Evolutionary conservation across 2,797 vertebrate species (phyloP).

Genomic region (Xenentodon cancila): DNA sequence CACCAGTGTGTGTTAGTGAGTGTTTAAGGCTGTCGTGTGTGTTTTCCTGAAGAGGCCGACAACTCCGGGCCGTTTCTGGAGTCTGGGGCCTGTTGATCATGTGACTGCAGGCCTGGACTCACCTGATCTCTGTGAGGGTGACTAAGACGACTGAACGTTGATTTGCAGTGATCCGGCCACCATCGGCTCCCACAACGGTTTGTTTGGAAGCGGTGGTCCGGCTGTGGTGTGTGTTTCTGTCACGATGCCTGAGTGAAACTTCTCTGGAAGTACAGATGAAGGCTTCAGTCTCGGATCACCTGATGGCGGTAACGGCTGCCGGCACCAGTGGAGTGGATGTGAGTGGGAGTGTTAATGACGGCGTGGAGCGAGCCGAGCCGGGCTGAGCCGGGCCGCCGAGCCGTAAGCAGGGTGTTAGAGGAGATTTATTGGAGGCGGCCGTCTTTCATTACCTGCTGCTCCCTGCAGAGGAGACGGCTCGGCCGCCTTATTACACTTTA

Average conservation of each 20-base stretch:
- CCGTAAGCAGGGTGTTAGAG: slow-evolving; percentile 71
- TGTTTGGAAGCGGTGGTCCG: too few species aligned
- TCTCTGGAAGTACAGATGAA: slow-evolving; percentile 9
- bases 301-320: slow-evolving; percentile 30
- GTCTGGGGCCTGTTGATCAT: too few species aligned
- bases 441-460: slow-evolving; percentile 75
- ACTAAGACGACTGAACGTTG: too few species aligned
- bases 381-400: slow-evolving; percentile 54
- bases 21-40: slow-evolving; percentile 24
- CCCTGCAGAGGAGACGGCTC: slow-evolving; percentile 66
- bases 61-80: background rate
- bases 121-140: too few species aligned
- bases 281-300: slow-evolving; percentile 15
- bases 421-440: slow-evolving; percentile 72
- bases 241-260: slow-evolving; percentile 8
- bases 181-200: too few species aligned
- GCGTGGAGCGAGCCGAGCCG: slow-evolving; percentile 25
- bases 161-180: too few species aligned
- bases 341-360: slow-evolving; percentile 55
- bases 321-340: slow-evolving; percentile 6
- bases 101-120: too few species aligned
- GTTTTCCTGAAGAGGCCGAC: background rate
- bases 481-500: slow-evolving; percentile 78
- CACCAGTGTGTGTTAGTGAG: slow-evolving; percentile 13
- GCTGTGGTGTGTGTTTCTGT: too few species aligned